A percentile compares a stretch with the other conserved stretches of the same genome.
Evolutionary conservation across 1,140 invertebrate species (phyloP).

Genomic region (Globodera ellingtonae): DNA sequence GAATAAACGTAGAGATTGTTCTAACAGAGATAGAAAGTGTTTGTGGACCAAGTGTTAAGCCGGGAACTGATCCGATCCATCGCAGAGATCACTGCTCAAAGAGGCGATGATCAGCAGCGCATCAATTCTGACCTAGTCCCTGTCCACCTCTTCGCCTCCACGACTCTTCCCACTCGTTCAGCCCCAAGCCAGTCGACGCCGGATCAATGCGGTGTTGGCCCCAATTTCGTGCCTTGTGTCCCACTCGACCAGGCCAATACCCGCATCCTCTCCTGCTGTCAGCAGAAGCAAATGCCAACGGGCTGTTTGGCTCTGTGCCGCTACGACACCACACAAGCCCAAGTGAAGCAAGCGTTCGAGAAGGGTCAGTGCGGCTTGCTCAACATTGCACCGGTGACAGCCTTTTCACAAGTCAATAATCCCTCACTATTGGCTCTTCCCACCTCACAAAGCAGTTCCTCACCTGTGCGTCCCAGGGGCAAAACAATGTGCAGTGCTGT

Average conservation of each 20-base stretch:
- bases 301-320: conserved; percentile 47
- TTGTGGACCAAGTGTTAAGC: conserved; percentile 44
- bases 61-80: conserved; percentile 33
- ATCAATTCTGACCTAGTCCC: conserved; percentile 20
- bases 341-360: conserved; percentile 54
- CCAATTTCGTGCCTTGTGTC: conserved; percentile 48
- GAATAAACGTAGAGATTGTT: too few relatives aligned
- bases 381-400: conserved; percentile 43
- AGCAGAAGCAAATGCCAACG: conserved; percentile 43
- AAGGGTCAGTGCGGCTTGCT: conserved; percentile 50
- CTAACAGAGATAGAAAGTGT: conserved; percentile 36
- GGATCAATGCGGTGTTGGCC: conserved; percentile 40
- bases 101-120: conserved; percentile 33
- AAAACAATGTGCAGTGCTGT: conserved; percentile 47
- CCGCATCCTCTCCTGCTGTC: conserved; percentile 41
- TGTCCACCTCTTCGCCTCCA: background rate
- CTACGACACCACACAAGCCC: conserved; percentile 50
- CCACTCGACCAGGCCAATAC: conserved; percentile 37
- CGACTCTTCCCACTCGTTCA: background rate
- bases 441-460: conserved; percentile 27
- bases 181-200: background rate
- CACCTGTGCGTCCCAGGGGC: conserved; percentile 49
- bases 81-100: conserved; percentile 28
- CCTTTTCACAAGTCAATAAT: background rate
- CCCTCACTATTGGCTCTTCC: too few relatives aligned